Evolutionary conservation across 2,113 vertebrate species (phyloP).

Genomic region (Ahaetulla prasina): DNA sequence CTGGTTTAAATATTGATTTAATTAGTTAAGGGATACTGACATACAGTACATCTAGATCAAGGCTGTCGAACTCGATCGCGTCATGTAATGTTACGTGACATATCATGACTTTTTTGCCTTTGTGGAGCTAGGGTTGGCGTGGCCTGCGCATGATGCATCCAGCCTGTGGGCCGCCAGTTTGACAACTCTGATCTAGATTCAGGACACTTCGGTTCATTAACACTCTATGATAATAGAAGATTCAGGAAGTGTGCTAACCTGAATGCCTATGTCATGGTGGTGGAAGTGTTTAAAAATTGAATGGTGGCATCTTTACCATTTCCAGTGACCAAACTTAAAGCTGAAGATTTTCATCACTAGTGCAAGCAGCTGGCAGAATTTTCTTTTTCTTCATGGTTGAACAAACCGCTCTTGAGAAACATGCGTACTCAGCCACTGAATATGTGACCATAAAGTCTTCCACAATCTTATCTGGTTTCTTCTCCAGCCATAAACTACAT

Average conservation of each 20-base stretch:
- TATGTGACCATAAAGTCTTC: neutral
- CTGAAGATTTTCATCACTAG: neutral
- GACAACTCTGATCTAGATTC: neutral
- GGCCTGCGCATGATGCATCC: too few species aligned
- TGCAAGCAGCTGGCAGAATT: neutral
- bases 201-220: neutral
- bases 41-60: neutral
- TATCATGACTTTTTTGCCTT: too few species aligned
- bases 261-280: neutral
- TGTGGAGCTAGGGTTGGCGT: too few species aligned
- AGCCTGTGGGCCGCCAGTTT: neutral
- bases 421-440: neutral
- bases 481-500: neutral
- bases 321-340: neutral
- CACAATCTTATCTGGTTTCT: neutral
- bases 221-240: neutral
- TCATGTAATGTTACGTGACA: too few species aligned
- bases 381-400: neutral
- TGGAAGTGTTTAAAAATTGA: neutral
- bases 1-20: neutral
- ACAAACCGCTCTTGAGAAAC: neutral
- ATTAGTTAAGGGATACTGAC: neutral
- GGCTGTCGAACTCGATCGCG: neutral
- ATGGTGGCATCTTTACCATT: neutral
- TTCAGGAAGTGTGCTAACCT: neutral